phyloP scores from a whole-genome alignment of 1,140 invertebrate genomes.

The Bombus picipes region DNA sequence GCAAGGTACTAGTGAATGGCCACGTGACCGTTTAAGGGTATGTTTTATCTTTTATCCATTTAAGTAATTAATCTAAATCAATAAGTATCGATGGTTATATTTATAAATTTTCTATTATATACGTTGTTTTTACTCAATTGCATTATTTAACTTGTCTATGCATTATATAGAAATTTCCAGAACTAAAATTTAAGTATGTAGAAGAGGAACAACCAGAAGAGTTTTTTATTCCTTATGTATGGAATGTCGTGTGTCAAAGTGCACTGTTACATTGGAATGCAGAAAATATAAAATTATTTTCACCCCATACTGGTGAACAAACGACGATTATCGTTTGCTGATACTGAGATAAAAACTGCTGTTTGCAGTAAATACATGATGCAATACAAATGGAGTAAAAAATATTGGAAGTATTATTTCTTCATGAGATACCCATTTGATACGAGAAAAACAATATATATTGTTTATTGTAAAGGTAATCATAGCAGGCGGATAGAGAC shows the following conservation, averaged over 20 bases:
- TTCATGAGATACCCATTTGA: conserved; percentile 26
- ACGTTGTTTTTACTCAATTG: neutral
- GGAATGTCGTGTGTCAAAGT: conserved; percentile 93
- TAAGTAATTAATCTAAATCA: no score
- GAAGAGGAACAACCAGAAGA: conserved; percentile 99
- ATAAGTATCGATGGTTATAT: neutral
- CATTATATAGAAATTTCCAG: conserved; percentile 95
- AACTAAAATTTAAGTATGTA: conserved; percentile 99
- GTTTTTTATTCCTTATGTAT: conserved; percentile 99
- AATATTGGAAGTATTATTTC: conserved; percentile 48
- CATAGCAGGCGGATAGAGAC: neutral
- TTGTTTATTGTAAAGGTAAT: conserved; percentile 35
- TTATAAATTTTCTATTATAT: neutral
- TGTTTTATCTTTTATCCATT: conserved; percentile 46
- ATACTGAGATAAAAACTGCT: conserved; percentile 69
- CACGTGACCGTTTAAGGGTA: conserved; percentile 95
- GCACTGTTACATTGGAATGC: conserved; percentile 92
- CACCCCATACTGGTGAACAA: conserved; percentile 76
- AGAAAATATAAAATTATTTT: conserved; percentile 83
- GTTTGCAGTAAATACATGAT: conserved; percentile 44
- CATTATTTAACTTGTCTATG: conserved; percentile 22
- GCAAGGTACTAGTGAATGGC: conserved; percentile 94
- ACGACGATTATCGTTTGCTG: conserved; percentile 81
- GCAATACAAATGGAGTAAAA: conserved; percentile 19
- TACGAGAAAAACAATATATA: conserved; percentile 4